These are phyloP conservation scores for Andricus curvator DNA, from an alignment of 2,888 invertebrate genomes.

Conservation along the genomic window DNA sequence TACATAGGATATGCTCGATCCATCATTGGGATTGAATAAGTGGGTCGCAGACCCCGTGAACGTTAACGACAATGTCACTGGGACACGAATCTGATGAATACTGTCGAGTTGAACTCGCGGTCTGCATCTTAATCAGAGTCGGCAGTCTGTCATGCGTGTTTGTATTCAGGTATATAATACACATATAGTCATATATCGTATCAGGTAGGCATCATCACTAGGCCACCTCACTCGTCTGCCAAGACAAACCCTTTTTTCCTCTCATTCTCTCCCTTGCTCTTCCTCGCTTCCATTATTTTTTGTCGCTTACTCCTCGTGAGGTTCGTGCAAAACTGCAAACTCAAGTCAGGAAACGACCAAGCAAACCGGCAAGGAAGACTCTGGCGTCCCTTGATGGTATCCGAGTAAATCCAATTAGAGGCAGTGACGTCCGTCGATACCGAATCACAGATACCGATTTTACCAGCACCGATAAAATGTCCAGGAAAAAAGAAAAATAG, in stretches of 20 bases:
- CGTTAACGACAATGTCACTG: conserved; percentile 54
- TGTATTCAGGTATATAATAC: neutral
- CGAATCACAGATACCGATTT: conserved; percentile 30
- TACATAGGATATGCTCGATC: conserved; percentile 1
- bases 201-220: conserved; percentile 45
- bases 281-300: neutral
- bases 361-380: conserved; percentile 7
- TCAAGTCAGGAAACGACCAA: conserved; percentile 25
- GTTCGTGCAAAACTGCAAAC: neutral
- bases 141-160: neutral
- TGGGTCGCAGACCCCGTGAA: conserved; percentile 10
- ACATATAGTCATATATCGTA: neutral
- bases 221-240: conserved; percentile 59
- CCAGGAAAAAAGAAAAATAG: conserved; percentile 15
- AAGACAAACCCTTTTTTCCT: conserved; percentile 53
- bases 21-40: conserved; percentile 14
- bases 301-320: neutral
- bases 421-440: conserved; percentile 40
- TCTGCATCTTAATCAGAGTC: conserved; percentile 55
- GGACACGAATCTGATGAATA: conserved; percentile 52
- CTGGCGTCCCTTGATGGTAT: conserved; percentile 54
- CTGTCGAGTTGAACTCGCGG: conserved; percentile 43
- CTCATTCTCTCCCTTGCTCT: conserved; percentile 18
- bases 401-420: conserved; percentile 67
- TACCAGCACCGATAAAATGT: conserved; percentile 22